phyloP scores from a whole-genome alignment of 2,888 invertebrate species.

The Drymonia ruficornis region DNA sequence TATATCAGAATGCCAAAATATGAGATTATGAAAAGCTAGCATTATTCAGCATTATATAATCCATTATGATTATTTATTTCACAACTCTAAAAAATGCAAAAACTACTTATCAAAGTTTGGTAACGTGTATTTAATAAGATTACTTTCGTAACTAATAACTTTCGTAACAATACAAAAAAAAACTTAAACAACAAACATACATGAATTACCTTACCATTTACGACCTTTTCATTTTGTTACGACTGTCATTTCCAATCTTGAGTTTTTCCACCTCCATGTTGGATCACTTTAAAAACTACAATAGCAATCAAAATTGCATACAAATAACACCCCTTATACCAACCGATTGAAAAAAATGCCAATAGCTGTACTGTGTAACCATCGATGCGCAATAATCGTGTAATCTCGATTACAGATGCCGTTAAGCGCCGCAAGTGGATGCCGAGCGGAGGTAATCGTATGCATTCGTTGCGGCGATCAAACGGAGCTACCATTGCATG shows the following conservation, averaged over 20 bases:
- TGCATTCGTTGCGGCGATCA: slow-evolving; percentile 42
- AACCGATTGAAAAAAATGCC: slow-evolving; percentile 9
- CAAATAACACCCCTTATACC: not conserved
- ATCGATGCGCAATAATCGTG: slow-evolving; percentile 62
- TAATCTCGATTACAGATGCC: slow-evolving; percentile 54
- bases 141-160: no score
- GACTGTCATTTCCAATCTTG: no score
- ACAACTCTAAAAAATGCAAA: no score
- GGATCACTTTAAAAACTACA: no score
- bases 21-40: not conserved
- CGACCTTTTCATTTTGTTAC: no score
- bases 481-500: slow-evolving; percentile 36
- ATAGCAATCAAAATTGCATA: not conserved
- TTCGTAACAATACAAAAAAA: no score
- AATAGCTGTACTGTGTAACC: slow-evolving; percentile 33
- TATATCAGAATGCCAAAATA: slow-evolving; percentile 24
- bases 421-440: slow-evolving; percentile 33
- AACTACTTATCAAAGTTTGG: no score
- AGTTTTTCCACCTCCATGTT: no score
- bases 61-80: not conserved
- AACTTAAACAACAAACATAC: no score
- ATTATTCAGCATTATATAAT: not conserved
- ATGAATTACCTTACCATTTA: no score
- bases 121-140: no score
- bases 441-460: slow-evolving; percentile 36